Percentiles rank a stretch among this genome's conserved stretches.
Evolutionary conservation across 2,888 invertebrate species (phyloP).

Genomic region (Diloba caeruleocephala): DNA sequence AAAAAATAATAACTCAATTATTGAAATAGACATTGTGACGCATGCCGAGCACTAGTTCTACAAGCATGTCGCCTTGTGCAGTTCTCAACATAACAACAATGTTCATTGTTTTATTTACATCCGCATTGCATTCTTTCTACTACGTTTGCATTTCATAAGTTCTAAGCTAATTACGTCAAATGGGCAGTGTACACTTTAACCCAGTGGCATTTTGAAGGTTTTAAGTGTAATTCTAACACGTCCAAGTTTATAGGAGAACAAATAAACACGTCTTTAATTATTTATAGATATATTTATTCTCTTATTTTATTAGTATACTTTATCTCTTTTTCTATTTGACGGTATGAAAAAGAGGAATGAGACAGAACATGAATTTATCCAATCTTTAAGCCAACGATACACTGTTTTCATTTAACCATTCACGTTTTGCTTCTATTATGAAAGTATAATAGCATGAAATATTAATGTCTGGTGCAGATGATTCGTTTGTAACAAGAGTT

Average conservation of each 20-base stretch:
- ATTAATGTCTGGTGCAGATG: constrained; percentile 32
- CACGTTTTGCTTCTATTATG: constrained; percentile 1
- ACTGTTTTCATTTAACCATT: background rate
- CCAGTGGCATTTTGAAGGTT: constrained; percentile 10
- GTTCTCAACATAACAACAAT: background rate
- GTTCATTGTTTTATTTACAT: background rate
- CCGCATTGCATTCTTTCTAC: constrained; percentile 9
- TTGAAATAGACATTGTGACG: no score
- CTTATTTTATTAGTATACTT: no score
- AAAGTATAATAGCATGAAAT: constrained; percentile 19
- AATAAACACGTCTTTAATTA: no score
- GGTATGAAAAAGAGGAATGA: no score
- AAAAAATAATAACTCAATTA: no score
- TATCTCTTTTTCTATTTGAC: no score
- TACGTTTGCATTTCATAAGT: constrained; percentile 22
- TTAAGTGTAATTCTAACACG: no score
- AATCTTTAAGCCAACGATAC: no score
- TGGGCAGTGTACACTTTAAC: constrained; percentile 14
- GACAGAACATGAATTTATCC: no score
- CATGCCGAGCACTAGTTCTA: no score
- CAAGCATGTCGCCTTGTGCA: background rate
- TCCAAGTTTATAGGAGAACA: no score
- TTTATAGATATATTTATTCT: no score
- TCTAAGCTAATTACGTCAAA: constrained; percentile 28
- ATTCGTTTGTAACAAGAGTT: constrained; percentile 46